These are phyloP conservation scores for Tupaia tana DNA, from an alignment of 2,113 vertebrate species.

Conservation along the genomic window DNA sequence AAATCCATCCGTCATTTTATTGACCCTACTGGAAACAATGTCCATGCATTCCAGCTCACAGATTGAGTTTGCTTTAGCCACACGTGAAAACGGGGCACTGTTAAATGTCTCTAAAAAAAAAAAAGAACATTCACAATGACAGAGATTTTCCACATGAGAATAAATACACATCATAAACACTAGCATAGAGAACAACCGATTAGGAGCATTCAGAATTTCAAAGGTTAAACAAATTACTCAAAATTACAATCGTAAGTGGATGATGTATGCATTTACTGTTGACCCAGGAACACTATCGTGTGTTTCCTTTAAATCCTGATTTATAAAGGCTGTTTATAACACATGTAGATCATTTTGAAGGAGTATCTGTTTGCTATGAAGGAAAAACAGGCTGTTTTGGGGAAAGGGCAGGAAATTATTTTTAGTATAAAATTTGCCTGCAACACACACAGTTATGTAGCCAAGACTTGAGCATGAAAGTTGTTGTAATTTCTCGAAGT, in stretches of 20 bases:
- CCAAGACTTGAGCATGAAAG: background rate
- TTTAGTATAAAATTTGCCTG: constrained; percentile 43
- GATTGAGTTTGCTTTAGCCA: constrained; percentile 65
- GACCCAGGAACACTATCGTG: background rate
- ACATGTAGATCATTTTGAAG: constrained; percentile 1
- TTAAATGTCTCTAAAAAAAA: constrained; percentile 26
- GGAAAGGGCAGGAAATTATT: constrained; percentile 49
- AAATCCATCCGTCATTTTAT: constrained; percentile 83
- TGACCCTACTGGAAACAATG: constrained; percentile 78
- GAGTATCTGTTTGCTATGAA: background rate
- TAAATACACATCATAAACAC: background rate
- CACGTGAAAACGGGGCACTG: constrained; percentile 59
- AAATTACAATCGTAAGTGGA: constrained; percentile 47
- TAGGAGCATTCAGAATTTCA: constrained; percentile 32
- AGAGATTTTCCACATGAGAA: constrained; percentile 41
- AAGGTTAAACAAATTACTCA: background rate
- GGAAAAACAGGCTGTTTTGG: background rate
- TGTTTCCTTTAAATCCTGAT: constrained; percentile 46
- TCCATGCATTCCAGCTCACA: constrained; percentile 71
- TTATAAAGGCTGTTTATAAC: background rate
- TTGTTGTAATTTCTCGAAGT: constrained; percentile 51
- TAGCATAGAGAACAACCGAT: background rate
- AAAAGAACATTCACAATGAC: background rate
- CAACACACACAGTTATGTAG: constrained; percentile 55
- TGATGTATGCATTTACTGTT: background rate